Evolutionary conservation across 1,140 invertebrate species (phyloP), one percentile per base, ranked within the genome.

Genomic region (Theocolax elegans): DNA sequence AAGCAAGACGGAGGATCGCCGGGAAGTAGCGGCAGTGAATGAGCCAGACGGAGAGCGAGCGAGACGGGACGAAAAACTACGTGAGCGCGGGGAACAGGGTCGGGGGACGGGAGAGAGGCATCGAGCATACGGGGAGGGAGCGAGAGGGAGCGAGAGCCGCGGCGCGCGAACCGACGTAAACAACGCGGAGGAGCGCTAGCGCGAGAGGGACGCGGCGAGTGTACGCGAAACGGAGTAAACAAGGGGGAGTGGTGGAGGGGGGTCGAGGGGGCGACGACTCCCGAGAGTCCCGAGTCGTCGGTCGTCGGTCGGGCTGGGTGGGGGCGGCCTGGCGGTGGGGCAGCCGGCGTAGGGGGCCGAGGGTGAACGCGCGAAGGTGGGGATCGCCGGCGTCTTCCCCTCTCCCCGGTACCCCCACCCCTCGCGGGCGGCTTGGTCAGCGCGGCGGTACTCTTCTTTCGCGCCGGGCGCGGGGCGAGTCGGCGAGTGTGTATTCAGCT

Each of bases 1-100:
- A 65, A 74, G 73, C 66, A 67, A 71, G 67, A 60, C 67, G 67
- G 59, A 71, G 60, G n/a, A n/a, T n/a, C n/a, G n/a, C n/a, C n/a
- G n/a, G n/a, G n/a, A n/a, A n/a, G n/a, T n/a, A n/a, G n/a, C n/a
- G n/a, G n/a, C n/a, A 69, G 49, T 51, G 64, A 72, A 69, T 71
- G 75, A 56, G 76, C 72, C 71, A 70, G 67, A 71, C 72, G 69
- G 63, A 60, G 48, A 68, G 63, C 60, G 48, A 65, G 62, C 12
- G 60, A 73, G 49, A 54, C 64, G 35, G 70, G 44, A 35, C 27
- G 71, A 59, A 63, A 66, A 35, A 64, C 51, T 65, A 72, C 46
- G 70, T 69, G 58, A 19, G 12, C 13, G n/a, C 21, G 12, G 3
- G 13, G 25, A n/a, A n/a, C n/a, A n/a, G 31, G 31, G 25, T 60